phyloP scores from a whole-genome alignment of 2,113 vertebrate genomes.

The Hiodon tergisus region DNA sequence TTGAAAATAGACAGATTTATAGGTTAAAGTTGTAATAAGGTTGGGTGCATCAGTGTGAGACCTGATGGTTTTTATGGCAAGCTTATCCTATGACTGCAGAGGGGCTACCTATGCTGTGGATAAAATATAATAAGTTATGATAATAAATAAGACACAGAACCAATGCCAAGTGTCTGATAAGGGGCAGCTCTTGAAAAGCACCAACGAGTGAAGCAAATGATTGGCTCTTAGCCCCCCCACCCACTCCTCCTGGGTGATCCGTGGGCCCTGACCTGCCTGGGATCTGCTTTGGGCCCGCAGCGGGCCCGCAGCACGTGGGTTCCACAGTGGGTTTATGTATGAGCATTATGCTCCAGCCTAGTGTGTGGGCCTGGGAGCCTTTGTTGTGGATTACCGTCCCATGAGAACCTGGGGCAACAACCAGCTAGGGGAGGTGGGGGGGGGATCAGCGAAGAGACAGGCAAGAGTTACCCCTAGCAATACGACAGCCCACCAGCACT shows the following conservation, averaged over 20 bases:
- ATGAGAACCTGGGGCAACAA: constrained; percentile 24
- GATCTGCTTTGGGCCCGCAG: constrained; percentile 6
- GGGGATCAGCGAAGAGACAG: constrained; percentile 6
- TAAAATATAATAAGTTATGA: too few species aligned
- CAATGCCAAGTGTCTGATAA: too few species aligned
- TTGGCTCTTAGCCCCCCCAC: too few species aligned
- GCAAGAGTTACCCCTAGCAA: neutral
- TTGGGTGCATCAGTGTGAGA: constrained; percentile 22
- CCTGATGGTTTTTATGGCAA: neutral
- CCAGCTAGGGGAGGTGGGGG: constrained; percentile 7
- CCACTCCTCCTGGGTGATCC: neutral
- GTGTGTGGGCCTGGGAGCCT: constrained; percentile 20
- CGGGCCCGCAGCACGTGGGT: neutral
- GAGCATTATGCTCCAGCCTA: neutral
- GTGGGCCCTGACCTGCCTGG: neutral
- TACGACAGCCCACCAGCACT: neutral
- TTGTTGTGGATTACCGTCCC: constrained; percentile 19
- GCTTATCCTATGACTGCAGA: too few species aligned
- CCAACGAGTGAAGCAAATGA: too few species aligned
- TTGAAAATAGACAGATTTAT: constrained; percentile 41
- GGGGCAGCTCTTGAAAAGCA: too few species aligned
- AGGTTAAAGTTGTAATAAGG: constrained; percentile 33
- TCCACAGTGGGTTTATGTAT: constrained; percentile 21
- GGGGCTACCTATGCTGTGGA: too few species aligned
- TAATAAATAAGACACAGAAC: too few species aligned